Base-by-base conservation (phyloP, 2,113 vertebrate genomes). In the Micromys minutus region DNA sequence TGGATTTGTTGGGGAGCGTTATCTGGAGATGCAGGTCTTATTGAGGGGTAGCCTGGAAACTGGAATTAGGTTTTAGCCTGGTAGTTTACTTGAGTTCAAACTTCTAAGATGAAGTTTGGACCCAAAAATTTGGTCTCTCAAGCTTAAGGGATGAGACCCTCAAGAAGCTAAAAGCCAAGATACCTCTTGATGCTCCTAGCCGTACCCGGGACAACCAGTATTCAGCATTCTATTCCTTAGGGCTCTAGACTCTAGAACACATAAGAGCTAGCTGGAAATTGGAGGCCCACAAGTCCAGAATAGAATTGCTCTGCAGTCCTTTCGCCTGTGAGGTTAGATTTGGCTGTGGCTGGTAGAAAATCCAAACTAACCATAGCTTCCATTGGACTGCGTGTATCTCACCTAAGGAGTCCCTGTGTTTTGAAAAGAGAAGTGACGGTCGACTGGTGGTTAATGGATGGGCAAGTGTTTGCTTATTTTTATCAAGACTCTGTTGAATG, bases 341-440 rank as follows among this genome's bases (percentile, higher is more conserved):
- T 95, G 65, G 71, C 72, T 81, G 34, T 26, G 11, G 87, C 45
- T 63, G 80, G 72, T 50, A 39, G 61, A 69, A 81, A 89, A 86
- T 36, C 26, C 34, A 52, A 95, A 95, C 57, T 47, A 77, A 84
- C 42, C 7, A 22, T 59, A 75, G 4, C 17, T 90, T 85, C 34
- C 87, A 71, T 91, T 24, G 24, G 86, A 95, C 50, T 79, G 47
- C n/a, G 16, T n/a, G n/a, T 71, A 47, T 17, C 50, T 57, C 74
- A 81, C 86, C 89, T 69, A 89, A 91, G 59, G 86, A 97, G 39
- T 91, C 34, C 47, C 85, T 13, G 4, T n/a, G 36, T 52, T 93
- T 76, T 91, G 63, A 50, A 72, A 59, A 75, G 69, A 94, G 90
- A 89, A 94, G 75, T 69, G 67, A 91, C 77, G 89, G 79, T 16